These are phyloP conservation scores for Recurvirostra avosetta DNA, from an alignment of 2,113 vertebrate genomes.

Conservation along the genomic window DNA sequence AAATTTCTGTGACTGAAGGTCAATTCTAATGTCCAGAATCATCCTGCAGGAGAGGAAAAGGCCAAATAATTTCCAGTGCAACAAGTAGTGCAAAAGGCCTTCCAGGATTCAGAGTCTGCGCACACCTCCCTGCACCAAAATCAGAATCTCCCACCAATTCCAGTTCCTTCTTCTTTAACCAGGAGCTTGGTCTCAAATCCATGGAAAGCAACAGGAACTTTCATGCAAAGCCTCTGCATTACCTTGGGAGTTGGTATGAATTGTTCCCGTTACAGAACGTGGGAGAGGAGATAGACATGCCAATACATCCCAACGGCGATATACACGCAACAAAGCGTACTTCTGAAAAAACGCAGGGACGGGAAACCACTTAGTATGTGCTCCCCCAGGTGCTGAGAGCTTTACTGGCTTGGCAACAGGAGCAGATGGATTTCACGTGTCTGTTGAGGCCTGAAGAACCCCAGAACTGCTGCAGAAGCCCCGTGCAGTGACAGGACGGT, in stretches of 20 bases:
- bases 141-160: neutral
- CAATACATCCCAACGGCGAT: neutral
- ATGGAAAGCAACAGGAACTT: neutral
- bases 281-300: neutral
- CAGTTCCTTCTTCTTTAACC: neutral
- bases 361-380: neutral
- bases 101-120: neutral
- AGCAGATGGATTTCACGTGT: neutral
- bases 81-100: neutral
- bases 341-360: neutral
- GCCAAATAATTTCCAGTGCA: neutral
- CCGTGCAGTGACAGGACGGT: fast-evolving
- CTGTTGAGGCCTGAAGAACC: neutral
- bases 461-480: neutral
- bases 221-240: neutral
- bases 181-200: neutral
- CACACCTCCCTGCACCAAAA: neutral
- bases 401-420: neutral
- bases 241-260: neutral
- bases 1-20: neutral
- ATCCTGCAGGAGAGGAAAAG: neutral
- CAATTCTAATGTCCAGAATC: neutral
- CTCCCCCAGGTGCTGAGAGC: neutral
- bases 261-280: fast-evolving
- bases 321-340: fast-evolving